Evolutionary conservation across 2,888 invertebrate genomes (phyloP).

Genomic region (Drosophila hamatofila): DNA sequence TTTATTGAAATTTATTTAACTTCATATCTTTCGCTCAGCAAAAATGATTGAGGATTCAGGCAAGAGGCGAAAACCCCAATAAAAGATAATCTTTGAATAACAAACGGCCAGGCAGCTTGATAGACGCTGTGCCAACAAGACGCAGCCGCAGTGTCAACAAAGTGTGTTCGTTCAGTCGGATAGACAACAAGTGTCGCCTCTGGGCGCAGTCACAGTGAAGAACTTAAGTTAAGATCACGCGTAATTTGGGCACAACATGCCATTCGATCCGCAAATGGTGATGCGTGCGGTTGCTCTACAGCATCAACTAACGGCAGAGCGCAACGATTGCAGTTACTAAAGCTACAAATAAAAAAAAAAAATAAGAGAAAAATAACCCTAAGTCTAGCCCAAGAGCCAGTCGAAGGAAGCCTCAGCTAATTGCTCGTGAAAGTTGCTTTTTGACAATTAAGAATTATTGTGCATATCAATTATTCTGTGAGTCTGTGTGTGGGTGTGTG

Average conservation of each 20-base stretch:
- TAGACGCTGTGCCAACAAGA: conserved; percentile 25
- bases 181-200: conserved; percentile 11
- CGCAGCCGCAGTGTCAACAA: conserved; percentile 2
- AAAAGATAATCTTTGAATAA: conserved; percentile 54
- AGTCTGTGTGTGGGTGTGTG: conserved; percentile 26
- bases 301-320: conserved; percentile 5
- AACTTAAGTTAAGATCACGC: conserved; percentile 68
- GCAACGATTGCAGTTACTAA: conserved; percentile 27
- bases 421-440: conserved; percentile 48
- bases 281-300: conserved; percentile 64
- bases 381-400: conserved; percentile 4
- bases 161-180: conserved; percentile 12
- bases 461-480: conserved; percentile 38
- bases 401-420: conserved; percentile 35
- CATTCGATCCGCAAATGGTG: conserved; percentile 67
- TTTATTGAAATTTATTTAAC: conserved; percentile 21
- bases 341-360: not conserved
- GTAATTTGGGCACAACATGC: conserved; percentile 57
- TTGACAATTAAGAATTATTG: conserved; percentile 63
- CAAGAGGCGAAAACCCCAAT: conserved; percentile 41
- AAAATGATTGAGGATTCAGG: conserved; percentile 46
- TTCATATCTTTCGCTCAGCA: conserved; percentile 1
- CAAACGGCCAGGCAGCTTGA: conserved; percentile 25
- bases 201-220: not conserved
- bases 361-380: not conserved